Evolutionary conservation across 1,140 invertebrate species (phyloP).

Genomic region (Cecropterus lyciades): DNA sequence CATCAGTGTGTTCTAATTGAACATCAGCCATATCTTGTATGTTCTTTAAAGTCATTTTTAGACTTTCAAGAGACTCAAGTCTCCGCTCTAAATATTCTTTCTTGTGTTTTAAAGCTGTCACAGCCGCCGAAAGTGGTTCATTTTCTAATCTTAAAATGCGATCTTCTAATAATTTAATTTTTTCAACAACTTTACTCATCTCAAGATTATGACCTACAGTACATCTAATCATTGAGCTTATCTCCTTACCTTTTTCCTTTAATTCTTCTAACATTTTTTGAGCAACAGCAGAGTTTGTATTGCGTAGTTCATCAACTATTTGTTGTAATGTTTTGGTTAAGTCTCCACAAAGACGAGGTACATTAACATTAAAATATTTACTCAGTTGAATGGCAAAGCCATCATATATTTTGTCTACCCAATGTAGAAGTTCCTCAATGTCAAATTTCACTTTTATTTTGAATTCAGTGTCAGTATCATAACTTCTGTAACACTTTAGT

Average conservation of each 20-base stretch:
- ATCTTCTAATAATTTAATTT: slow-evolving; percentile 64
- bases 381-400: slow-evolving; percentile 53
- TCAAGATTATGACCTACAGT: slow-evolving; percentile 62
- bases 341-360: slow-evolving; percentile 56
- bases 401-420: slow-evolving; percentile 73
- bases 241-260: slow-evolving; percentile 59
- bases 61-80: slow-evolving; percentile 59
- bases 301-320: slow-evolving; percentile 63
- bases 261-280: slow-evolving; percentile 59
- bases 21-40: slow-evolving; percentile 52
- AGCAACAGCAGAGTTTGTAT: slow-evolving; percentile 46
- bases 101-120: slow-evolving; percentile 62
- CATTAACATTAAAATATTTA: slow-evolving; percentile 62
- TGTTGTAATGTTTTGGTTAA: slow-evolving; percentile 72
- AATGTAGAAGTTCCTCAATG: slow-evolving; percentile 60
- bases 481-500: slow-evolving; percentile 62
- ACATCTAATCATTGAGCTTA: slow-evolving; percentile 60
- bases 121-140: slow-evolving; percentile 58
- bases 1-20: slow-evolving; percentile 45
- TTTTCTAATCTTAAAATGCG: slow-evolving; percentile 59
- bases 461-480: slow-evolving; percentile 55
- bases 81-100: slow-evolving; percentile 67
- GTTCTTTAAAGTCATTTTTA: slow-evolving; percentile 60
- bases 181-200: slow-evolving; percentile 68
- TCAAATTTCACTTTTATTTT: slow-evolving; percentile 52